Base-by-base conservation (phyloP, 2,113 vertebrate species). In the Semnornis frantzii region DNA sequence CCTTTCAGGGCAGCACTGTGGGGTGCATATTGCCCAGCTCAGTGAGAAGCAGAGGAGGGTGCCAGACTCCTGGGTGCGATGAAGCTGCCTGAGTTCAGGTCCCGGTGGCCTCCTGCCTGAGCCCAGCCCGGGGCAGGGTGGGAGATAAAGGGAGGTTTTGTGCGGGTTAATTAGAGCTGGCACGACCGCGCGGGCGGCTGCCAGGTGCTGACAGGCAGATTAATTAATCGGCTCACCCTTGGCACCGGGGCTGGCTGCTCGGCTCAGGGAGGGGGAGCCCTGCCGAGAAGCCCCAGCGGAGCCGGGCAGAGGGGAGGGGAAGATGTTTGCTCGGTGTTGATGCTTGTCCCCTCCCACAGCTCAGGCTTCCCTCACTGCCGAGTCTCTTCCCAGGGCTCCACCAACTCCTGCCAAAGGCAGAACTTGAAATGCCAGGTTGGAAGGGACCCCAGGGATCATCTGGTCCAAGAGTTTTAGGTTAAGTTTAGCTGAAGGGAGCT, bases 101-200 rank as follows among this genome's bases (percentile, higher is more conserved):
- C 31, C 12, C 3, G 4, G 76, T 15, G 72, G 59, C 77, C 73
- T 86, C 84, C 78, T 28, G 92, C 85, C 75, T 80, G 6, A 62
- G 59, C 79, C 75, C 88, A 62, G 95, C 94, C 90, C 15, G 79
- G 13, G 10, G 92, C 55, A 2, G 48, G 55, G 19, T 30, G 2
- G 85, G 25, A 85, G 91, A 94, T 95, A 82, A 94, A 93, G 93
- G 73, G 5, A 10, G 84, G 91, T 78, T 93, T 92, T 93, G 91
- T 96, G 94, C 12, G 1, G 77, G 86, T 93, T 95, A 90, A 92
- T 93, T 88, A 89, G 89, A 71, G 89, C 89, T 84, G 94, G 95
- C 83, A 2, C n/a, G 39, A 89, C 86, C 66, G 80, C 86, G 91
- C 91, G 39, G 10, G 64, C 50, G 14, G 57, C 91, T 90, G 95